Percentiles rank a stretch among this genome's conserved stretches.
Conservation (phyloP, 2,797 vertebrate genomes). For the Ceryle rudis region DNA sequence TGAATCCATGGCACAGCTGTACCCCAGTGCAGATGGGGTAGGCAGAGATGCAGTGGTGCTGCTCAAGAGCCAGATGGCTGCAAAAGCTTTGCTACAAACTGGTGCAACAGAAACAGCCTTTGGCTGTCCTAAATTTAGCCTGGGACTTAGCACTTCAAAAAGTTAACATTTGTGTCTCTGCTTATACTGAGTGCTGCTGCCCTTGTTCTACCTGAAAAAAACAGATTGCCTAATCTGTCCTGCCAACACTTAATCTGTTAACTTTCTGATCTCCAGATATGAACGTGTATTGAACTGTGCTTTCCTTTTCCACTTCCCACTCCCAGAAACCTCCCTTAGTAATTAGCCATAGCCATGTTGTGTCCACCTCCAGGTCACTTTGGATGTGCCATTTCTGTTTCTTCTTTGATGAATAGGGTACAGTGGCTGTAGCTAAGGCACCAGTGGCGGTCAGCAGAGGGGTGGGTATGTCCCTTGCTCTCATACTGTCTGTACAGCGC, state of each 20-base stretch:
- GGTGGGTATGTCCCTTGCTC: not conserved
- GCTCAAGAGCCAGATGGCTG: constrained; percentile 47
- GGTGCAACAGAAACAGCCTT: constrained; percentile 25
- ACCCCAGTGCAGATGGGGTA: not conserved
- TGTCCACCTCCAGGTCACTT: not conserved
- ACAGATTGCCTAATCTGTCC: not conserved
- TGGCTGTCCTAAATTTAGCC: constrained; percentile 23
- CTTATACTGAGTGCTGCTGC: not conserved
- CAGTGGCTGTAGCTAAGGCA: not conserved
- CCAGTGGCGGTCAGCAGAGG: not conserved
- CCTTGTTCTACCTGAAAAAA: not conserved
- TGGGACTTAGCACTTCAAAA: not conserved
- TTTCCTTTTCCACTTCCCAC: not conserved
- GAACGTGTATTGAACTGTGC: not conserved
- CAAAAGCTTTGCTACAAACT: constrained; percentile 39
- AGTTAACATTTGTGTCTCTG: not conserved
- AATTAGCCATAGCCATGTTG: not conserved
- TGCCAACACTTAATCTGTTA: not conserved
- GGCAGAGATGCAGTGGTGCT: not conserved
- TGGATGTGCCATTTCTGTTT: not conserved
- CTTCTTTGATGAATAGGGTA: not conserved
- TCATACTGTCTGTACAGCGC: not conserved
- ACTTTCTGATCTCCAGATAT: not conserved
- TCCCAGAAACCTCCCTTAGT: not conserved
- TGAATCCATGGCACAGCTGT: not conserved